Percentiles rank a stretch among this genome's conserved stretches.
Conservation (phyloP, 1,140 invertebrate genomes). For the Neoseiulus cucumeris region DNA sequence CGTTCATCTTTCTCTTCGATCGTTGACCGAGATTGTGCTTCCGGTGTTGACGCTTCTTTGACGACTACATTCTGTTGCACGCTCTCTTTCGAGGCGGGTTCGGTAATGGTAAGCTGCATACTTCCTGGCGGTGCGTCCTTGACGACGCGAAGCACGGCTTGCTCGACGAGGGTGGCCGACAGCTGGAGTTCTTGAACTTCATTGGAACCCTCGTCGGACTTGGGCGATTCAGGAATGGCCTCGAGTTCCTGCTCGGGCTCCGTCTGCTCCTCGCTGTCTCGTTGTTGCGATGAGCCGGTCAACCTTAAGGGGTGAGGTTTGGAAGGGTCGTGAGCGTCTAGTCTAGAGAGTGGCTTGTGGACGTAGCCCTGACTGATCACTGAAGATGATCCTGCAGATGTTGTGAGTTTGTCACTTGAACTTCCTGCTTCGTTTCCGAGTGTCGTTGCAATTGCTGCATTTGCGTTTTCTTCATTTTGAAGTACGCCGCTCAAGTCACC, state of each 20-base stretch:
- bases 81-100: background rate
- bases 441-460: background rate
- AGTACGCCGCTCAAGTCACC: slow-evolving; percentile 2
- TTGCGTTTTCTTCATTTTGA: background rate
- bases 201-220: slow-evolving; percentile 47
- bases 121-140: slow-evolving; percentile 9
- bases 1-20: background rate
- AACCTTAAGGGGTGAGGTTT: slow-evolving; percentile 2
- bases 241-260: slow-evolving; percentile 61
- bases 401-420: too few species aligned
- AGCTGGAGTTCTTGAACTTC: slow-evolving; percentile 35
- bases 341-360: slow-evolving; percentile 10
- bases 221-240: slow-evolving; percentile 64
- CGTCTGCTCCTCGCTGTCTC: background rate
- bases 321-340: slow-evolving; percentile 12
- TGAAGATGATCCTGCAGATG: background rate
- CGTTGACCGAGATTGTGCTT: background rate
- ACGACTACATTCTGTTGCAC: background rate
- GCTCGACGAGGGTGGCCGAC: background rate
- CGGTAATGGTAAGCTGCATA: background rate
- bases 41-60: background rate
- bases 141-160: background rate
- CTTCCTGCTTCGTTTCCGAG: background rate
- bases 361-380: background rate
- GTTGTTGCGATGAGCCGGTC: background rate